Percentiles rank a stretch among this genome's conserved stretches.
These are phyloP conservation scores for Acleris holmiana DNA, from an alignment of 2,888 invertebrate species.

Conservation along the genomic window DNA sequence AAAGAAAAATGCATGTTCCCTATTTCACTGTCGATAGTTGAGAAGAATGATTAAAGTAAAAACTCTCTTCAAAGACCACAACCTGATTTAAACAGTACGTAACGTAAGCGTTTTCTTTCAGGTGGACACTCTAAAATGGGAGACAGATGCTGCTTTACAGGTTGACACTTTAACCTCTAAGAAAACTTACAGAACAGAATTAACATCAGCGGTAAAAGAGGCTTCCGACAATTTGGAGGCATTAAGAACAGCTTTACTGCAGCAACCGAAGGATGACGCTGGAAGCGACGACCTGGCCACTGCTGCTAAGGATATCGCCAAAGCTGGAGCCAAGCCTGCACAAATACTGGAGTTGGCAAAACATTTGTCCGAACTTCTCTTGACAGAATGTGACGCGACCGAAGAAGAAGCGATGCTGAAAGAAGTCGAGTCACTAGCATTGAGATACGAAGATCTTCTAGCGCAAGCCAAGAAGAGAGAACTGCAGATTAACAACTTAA, in stretches of 20 bases:
- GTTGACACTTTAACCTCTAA: conserved; percentile 93
- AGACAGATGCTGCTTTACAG: conserved; percentile 91
- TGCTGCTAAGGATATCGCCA: conserved; percentile 89
- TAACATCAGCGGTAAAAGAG: conserved; percentile 89
- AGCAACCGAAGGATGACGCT: conserved; percentile 75
- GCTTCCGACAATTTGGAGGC: conserved; percentile 87
- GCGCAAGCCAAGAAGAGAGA: conserved; percentile 89
- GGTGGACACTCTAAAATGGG: conserved; percentile 90
- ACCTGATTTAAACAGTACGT: too few relatives aligned
- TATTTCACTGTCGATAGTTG: too few relatives aligned
- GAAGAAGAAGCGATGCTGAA: conserved; percentile 87
- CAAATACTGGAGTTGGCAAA: conserved; percentile 92
- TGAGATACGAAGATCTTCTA: conserved; percentile 88
- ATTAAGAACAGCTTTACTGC: conserved; percentile 83
- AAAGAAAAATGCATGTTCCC: too few relatives aligned
- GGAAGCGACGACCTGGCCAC: conserved; percentile 85
- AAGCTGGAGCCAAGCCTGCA: conserved; percentile 90
- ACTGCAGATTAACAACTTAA: conserved; percentile 90
- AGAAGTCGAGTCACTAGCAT: conserved; percentile 86
- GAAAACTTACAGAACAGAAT: conserved; percentile 92
- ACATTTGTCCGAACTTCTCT: conserved; percentile 89
- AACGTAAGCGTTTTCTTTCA: conserved; percentile 61
- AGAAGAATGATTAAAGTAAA: too few relatives aligned
- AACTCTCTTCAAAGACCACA: too few relatives aligned
- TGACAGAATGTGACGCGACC: conserved; percentile 89